Conservation (phyloP, 2,113 vertebrate species). For the Panthera leo region DNA sequence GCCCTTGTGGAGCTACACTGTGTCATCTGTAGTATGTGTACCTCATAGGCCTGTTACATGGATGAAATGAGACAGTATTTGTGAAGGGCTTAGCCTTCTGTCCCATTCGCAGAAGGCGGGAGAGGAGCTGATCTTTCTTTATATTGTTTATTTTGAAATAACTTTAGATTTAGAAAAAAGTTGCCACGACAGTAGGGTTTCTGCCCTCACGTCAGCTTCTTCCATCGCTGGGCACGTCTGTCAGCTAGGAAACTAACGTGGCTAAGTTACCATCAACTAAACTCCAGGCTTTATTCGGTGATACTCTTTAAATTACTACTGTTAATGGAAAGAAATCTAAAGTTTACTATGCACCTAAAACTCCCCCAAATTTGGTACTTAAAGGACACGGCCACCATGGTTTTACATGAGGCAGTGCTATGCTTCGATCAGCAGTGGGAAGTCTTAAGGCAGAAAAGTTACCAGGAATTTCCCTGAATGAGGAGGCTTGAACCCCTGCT, state of each 20-base stretch:
- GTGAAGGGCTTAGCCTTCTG: background rate
- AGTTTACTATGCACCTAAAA: background rate
- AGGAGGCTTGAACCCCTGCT: background rate
- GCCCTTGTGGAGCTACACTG: background rate
- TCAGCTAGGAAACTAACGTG: background rate
- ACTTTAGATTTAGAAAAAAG: background rate
- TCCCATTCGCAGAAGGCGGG: background rate
- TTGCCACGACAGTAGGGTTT: background rate
- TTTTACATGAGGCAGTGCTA: fast-evolving
- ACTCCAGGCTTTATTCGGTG: background rate
- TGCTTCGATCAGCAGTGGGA: background rate
- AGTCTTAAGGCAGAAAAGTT: background rate
- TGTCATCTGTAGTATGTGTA: background rate
- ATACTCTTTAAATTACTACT: background rate
- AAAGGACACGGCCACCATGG: fast-evolving
- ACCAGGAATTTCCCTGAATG: background rate
- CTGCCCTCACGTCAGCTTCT: background rate
- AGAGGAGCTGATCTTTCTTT: background rate
- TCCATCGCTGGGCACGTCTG: fast-evolving
- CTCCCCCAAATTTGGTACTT: background rate
- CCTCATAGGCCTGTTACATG: fast-evolving
- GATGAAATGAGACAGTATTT: background rate
- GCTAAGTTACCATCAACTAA: fast-evolving
- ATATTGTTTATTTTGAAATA: background rate
- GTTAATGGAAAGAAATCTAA: background rate